Evolutionary conservation across 2,113 vertebrate genomes (phyloP), one percentile per base, ranked within the genome.

Genomic region (Nyctereutes procyonoides): DNA sequence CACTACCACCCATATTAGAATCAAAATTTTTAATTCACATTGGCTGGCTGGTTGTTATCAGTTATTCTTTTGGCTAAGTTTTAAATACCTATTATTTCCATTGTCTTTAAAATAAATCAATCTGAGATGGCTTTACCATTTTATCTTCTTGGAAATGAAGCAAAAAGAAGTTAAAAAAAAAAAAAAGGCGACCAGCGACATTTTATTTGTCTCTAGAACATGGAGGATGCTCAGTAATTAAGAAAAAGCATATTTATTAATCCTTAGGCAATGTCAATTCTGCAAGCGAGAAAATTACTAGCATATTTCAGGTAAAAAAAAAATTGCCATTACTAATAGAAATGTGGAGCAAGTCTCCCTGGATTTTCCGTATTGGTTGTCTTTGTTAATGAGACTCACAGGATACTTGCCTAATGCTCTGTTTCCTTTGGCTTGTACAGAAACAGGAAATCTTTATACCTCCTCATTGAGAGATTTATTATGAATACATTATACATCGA

Each of bases 391-490:
- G 88, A 96, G 60, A 62, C 76, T 90, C 94, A 24, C 35, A 95
- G 94, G 90, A 35, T 76, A n/a, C 35, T 62, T 77, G 69, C 83
- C 60, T 88, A 81, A 95, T 76, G 87, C 16, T 92, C 67, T 74
- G 51, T 81, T 97, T 97, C 89, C 56, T 80, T 69, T 56, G 73
- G 77, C 74, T 43, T 93, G 16, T 24, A 65, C 38, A 92, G 94
- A 83, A 92, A 88, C 5, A 65, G 69, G 79, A 93, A 58, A 26
- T 62, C 81, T 91, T 96, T 82, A 58, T 56, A 79, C 38, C 89
- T 97, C 74, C 69, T 97, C 90, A 96, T 48, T 81, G 87, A 85
- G 93, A 97, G 93, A 97, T 88, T 88, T 92, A 95, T 92, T 90
- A 58, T 48, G 55, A 96, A 71, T 56, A 67, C 71, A 62, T 90